A percentile compares a stretch with the other conserved stretches of the same genome.
Conservation (phyloP, 2,797 vertebrate species). For the Phylloscopus collybita region DNA sequence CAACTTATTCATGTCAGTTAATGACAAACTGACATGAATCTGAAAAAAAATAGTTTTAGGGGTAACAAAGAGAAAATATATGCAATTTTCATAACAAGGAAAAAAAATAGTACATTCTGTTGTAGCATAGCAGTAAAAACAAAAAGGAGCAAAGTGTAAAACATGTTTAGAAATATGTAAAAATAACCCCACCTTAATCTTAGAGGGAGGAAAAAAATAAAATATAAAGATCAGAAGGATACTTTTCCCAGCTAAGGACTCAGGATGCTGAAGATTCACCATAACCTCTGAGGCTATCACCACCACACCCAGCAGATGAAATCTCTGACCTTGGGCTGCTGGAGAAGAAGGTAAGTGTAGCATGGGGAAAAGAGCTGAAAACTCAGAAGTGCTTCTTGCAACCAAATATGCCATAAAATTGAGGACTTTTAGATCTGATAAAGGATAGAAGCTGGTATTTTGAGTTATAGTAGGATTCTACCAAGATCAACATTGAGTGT, state of each 20-base stretch:
- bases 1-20: not conserved
- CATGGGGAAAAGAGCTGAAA: not conserved
- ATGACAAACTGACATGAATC: not conserved
- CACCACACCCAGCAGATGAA: not conserved
- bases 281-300: not conserved
- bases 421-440: not conserved
- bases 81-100: not conserved
- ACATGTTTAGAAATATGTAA: rapidly evolving
- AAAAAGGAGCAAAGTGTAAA: not conserved
- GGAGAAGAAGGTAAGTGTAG: not conserved
- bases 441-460: not conserved
- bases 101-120: no score
- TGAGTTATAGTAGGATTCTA: not conserved
- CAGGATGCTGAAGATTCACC: not conserved
- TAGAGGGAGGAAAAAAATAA: not conserved
- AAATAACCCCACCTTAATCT: not conserved
- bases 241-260: not conserved
- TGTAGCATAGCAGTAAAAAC: rapidly evolving
- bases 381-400: not conserved
- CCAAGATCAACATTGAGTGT: not conserved
- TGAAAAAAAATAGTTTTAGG: not conserved
- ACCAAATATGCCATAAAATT: not conserved
- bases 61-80: not conserved
- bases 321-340: not conserved
- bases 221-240: not conserved